Evolutionary conservation across 2,113 vertebrate genomes (phyloP).

Genomic region (Fregata magnificens): DNA sequence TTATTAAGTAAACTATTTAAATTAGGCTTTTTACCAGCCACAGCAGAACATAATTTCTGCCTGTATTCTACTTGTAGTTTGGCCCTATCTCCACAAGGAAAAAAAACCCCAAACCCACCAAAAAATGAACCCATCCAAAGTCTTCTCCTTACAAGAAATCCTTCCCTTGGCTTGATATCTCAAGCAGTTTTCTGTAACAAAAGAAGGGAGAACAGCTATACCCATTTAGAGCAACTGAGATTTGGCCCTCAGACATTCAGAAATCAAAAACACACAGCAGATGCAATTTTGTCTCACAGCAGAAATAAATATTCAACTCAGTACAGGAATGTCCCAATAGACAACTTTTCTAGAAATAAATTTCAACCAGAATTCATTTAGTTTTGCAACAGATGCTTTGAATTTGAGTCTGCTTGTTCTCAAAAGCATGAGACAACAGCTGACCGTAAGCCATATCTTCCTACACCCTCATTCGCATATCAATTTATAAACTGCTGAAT

Average conservation of each 20-base stretch:
- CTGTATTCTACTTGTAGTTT: neutral
- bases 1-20: neutral
- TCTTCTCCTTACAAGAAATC: neutral
- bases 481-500: conserved; percentile 22
- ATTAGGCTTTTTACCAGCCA: neutral
- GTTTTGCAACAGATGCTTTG: conserved; percentile 40
- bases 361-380: conserved; percentile 15
- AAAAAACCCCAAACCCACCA: neutral
- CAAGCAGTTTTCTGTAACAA: neutral
- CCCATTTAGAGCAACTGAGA: neutral
- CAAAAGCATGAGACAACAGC: conserved; percentile 13
- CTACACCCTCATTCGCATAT: neutral
- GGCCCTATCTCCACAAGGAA: neutral
- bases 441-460: neutral
- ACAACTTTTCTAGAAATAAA: conserved; percentile 19
- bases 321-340: neutral
- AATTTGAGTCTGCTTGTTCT: conserved; percentile 33
- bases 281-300: conserved; percentile 10
- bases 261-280: conserved; percentile 29
- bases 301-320: conserved; percentile 44
- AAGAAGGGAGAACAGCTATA: neutral
- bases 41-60: neutral
- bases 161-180: neutral
- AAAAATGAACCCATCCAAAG: neutral
- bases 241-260: neutral